Evolutionary conservation across 1,140 invertebrate genomes (phyloP), one percentile per base, ranked within the genome.

Genomic region (Musca domestica): DNA sequence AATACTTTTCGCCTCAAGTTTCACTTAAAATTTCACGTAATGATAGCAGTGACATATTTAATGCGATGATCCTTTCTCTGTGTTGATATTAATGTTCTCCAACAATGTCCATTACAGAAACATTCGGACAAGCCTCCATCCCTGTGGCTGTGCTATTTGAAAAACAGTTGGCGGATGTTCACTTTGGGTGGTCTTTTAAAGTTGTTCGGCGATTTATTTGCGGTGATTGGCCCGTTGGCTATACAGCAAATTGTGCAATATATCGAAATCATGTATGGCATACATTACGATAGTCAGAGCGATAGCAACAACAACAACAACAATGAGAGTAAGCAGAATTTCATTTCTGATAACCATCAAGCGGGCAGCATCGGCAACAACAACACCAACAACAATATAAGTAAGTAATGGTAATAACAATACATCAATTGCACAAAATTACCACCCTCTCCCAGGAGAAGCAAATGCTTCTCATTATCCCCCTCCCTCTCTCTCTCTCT

Each of bases 181-280:
- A 83, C 87, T 20, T 80, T 91, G 22, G 91, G 91, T 27, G 92
- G 91, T 3, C 67, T 92, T 52, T 84, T 92, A 66, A 91, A 93
- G 76, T 77, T 95, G 22, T 77, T 88, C n/a, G 90, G 91, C n/a
- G 93, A 95, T 81, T 80, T 88, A 71, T 85, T 88, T 48, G 90
- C 88, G 41, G 87, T 94, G 52, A 85, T 94, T 70, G 91, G 90
- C 12, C 92, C 92, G 5, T 81, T 94, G 71, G 90, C 89, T 19
- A 88, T 94, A 71, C 87, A 89, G 19, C 84, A 88, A 67, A 91
- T 94, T 70, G 87, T 94, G 34, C 83, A 88, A 69, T 91, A 89
- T 75, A 87, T 91, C 41, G 77, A 83, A 52, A 48, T 61, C 67
- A 74, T 80, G 66, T 80, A 81, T 41, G 48, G 27, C 20, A 2